Percentiles rank a stretch among this genome's conserved stretches.
Evolutionary conservation across 1,140 invertebrate genomes (phyloP).

Genomic region (Araneus ventricosus): DNA sequence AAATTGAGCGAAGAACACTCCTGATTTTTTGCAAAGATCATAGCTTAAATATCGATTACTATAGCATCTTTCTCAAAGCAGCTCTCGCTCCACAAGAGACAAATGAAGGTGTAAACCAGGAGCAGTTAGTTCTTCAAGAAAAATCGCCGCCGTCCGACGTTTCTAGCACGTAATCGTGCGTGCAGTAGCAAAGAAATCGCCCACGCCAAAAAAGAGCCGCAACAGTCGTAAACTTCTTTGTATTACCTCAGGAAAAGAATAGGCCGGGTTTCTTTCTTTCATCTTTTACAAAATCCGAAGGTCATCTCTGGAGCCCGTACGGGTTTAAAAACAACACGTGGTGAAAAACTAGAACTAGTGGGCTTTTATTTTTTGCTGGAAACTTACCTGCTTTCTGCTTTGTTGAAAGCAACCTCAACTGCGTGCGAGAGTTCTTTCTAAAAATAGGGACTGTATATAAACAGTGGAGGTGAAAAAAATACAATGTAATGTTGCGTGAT

Average conservation of each 20-base stretch:
- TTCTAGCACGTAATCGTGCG: constrained; percentile 41
- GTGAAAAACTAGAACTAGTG: neutral
- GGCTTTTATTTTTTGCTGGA: neutral
- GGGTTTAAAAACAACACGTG: neutral
- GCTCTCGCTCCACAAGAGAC: neutral
- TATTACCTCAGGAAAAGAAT: neutral
- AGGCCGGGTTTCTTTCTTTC: neutral
- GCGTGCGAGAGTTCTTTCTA: neutral
- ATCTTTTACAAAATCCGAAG: neutral
- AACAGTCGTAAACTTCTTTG: constrained; percentile 13
- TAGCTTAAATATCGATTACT: too few species aligned
- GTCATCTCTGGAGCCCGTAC: neutral
- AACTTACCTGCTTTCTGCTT: neutral
- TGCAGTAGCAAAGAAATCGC: constrained; percentile 18
- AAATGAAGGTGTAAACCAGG: neutral
- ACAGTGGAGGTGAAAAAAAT: neutral
- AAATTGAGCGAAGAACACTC: too few species aligned
- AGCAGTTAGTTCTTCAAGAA: neutral
- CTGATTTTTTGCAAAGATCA: too few species aligned
- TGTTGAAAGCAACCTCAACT: neutral
- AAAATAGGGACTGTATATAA: constrained; percentile 6
- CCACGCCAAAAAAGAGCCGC: constrained; percentile 23
- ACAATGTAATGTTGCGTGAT: neutral
- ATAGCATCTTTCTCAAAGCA: too few species aligned
- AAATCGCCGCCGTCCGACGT: neutral